Conservation (phyloP, 2,113 vertebrate species). For the Sander vitreus region DNA sequence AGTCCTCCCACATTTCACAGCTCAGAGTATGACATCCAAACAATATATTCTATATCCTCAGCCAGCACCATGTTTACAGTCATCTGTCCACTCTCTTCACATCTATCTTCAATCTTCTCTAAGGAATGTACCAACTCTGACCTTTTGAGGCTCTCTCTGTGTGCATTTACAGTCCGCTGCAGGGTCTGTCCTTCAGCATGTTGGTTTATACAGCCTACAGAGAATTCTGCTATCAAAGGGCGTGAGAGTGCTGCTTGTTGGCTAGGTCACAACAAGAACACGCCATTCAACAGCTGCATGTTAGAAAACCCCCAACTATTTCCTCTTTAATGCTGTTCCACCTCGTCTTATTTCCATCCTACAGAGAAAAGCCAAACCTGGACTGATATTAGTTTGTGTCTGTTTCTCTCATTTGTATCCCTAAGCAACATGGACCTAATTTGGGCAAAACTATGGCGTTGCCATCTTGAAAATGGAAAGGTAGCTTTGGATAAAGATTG, state of each 20-base stretch:
- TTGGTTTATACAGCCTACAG: slow-evolving; percentile 45
- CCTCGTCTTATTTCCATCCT: slow-evolving; percentile 25
- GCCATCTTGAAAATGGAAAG: slow-evolving; percentile 13
- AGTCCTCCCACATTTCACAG: slow-evolving; percentile 17
- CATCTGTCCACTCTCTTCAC: slow-evolving; percentile 53
- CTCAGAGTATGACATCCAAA: slow-evolving; percentile 20
- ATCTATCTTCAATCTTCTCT: slow-evolving; percentile 57
- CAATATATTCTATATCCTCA: slow-evolving; percentile 11
- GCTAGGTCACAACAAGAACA: slow-evolving; percentile 54
- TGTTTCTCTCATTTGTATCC: slow-evolving; percentile 40
- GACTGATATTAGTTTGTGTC: slow-evolving; percentile 32
- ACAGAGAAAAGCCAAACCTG: slow-evolving; percentile 38
- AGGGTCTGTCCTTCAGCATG: slow-evolving; percentile 55
- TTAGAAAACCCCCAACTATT: slow-evolving; percentile 43
- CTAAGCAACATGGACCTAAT: slow-evolving; percentile 22
- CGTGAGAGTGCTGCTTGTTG: slow-evolving; percentile 69
- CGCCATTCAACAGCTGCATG: slow-evolving; percentile 66
- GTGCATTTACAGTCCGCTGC: slow-evolving; percentile 46
- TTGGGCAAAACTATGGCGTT: background rate
- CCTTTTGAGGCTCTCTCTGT: slow-evolving; percentile 58
- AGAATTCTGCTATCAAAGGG: slow-evolving; percentile 66
- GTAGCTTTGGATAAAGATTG: slow-evolving; percentile 18
- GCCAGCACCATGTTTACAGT: slow-evolving; percentile 53
- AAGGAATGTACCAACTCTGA: slow-evolving; percentile 70
- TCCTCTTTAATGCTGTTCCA: slow-evolving; percentile 36